Conservation (phyloP, 2,888 invertebrate genomes). For the Vesta saturnalis region DNA sequence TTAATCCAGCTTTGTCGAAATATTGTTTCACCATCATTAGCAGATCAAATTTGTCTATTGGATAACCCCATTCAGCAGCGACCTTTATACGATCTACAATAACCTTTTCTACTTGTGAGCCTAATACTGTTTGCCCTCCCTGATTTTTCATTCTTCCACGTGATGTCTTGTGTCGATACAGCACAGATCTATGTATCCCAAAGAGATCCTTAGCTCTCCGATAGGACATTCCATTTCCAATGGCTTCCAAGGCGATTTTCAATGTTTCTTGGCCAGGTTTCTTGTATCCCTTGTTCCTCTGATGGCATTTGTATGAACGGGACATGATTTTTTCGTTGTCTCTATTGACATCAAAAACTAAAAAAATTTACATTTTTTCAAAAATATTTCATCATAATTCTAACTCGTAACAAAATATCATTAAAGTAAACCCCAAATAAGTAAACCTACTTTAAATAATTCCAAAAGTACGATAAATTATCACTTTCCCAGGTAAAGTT, state of each 20-base stretch:
- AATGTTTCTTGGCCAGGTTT: not conserved
- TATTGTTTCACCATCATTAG: not conserved
- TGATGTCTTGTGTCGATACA: not conserved
- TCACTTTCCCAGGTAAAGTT: not conserved
- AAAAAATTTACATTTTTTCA: not conserved
- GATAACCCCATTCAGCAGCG: not conserved
- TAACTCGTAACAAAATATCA: no score
- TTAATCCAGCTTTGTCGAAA: not conserved
- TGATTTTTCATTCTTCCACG: no score
- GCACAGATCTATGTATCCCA: not conserved
- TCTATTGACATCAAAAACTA: not conserved
- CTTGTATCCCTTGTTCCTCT: not conserved
- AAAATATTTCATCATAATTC: not conserved
- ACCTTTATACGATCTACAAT: not conserved
- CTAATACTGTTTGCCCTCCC: not conserved
- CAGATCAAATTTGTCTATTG: no score
- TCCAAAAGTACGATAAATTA: no score
- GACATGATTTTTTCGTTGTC: not conserved
- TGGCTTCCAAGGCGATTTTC: not conserved
- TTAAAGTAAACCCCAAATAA: not conserved
- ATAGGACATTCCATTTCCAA: no score
- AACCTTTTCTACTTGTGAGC: no score
- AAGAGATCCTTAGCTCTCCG: not conserved
- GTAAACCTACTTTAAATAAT: not conserved
- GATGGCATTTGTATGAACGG: not conserved